Evolutionary conservation across 2,888 invertebrate species (phyloP), one percentile per base, ranked within the genome.

Genomic region (Cremastobaeus sp.): DNA sequence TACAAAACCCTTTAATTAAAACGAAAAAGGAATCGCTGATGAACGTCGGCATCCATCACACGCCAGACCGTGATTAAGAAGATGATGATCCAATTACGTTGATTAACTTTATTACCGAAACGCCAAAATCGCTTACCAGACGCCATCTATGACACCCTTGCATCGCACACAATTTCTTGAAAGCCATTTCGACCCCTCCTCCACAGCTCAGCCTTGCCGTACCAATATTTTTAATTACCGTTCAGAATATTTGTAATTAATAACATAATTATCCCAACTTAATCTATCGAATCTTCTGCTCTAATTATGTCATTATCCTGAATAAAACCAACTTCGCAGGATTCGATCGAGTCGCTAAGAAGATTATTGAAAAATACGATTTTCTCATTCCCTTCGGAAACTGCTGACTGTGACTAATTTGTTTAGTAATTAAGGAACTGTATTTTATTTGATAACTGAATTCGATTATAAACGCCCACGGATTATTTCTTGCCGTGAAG

Each of bases 1-100:
- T 62, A 57, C 45, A 74, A 64, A 57, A 68, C 74, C 77, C 81
- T 81, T 82, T 83, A 84, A 85, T 85, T 84, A 84, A 81, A 77
- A 71, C 69, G 74, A 57, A 66, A 52, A 47, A 39, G 35, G 54
- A 76, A 71, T 74, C 76, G 59, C 75, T 69, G 66, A 65, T 72
- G 66, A 66, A 65, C 71, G 55, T 32, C 66, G 47, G 35, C 83
- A 81, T 84, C 83, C 79, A 84, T 85, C 82, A 83, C 80, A 74
- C 77, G 79, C 78, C 78, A 72, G 76, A 76, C 75, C 70, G 79
- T 83, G 81, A 84, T 84, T 84, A 84, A 81, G 76, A 78, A 76
- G 77, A 80, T 54, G 69, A 74, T 69, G 41, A 60, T 69, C 74
- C 60, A 69, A 60, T 74, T 74, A 74, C 28, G 32, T 37, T 64